Base-by-base conservation (phyloP, 1,140 invertebrate species). In the Dendroctonus ponderosae region DNA sequence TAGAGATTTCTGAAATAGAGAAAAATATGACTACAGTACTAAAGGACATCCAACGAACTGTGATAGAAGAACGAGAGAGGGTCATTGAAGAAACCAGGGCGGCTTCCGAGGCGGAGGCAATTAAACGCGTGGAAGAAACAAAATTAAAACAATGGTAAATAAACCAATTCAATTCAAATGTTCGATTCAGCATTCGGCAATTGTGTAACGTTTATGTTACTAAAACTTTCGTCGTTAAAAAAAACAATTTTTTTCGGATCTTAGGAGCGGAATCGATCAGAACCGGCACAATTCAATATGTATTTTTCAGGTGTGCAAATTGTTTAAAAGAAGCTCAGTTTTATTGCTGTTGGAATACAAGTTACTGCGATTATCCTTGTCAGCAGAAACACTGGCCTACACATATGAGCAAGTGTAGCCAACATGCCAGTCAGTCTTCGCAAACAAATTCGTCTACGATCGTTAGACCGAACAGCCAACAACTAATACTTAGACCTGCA, bases 311-410 rank as follows among this genome's bases (percentile, higher is more conserved):
- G 76, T 96, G 94, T 78, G 87, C 91, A 0, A 85, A 86, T 72
- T 97, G 94, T 80, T 85, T 85, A 50, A 88, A 91, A 68, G 92
- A 95, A 80, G 91, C 93, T 0, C 85, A 92, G 68, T 93, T 93
- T 76, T 95, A 94, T 80, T 96, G 94, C 75, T 96, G 94, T 74
- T 96, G 93, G 93, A 96, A 96, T 79, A 96, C 94, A 0, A 89
- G 92, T 41, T 97, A 97, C 77, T 97, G 94, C 79, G 89, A 91
- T 80, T 91, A 91, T 77, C 82, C 86, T 4, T 96, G 94, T 73
- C 91, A 93, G 76, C 82, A 85, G 61, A 81, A 84, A 68, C 87
- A 91, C 76, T 91, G 89, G 89, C 62, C 82, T 0, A 76, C 77
- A 7, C 89, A 90, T 74, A 84, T 79, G 74, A 69, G 76, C 14